phyloP scores from a whole-genome alignment of 2,888 invertebrate genomes.

The Sphaerophoria rueppellii region DNA sequence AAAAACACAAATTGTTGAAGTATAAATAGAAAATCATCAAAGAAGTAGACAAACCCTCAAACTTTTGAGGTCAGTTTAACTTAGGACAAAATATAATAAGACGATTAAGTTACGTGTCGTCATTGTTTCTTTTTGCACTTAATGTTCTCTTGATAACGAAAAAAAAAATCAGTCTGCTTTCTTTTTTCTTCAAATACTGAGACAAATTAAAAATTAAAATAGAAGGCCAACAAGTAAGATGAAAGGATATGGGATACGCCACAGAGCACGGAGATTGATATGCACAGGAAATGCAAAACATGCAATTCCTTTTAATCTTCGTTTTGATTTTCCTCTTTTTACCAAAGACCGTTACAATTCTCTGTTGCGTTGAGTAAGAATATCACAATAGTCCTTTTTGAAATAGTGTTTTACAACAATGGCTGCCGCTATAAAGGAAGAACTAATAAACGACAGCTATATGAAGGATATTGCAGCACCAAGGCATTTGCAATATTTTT shows the following conservation, averaged over 20 bases:
- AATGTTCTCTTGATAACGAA: slow-evolving; percentile 47
- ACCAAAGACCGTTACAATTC: slow-evolving; percentile 56
- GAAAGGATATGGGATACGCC: background rate
- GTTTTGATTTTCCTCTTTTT: background rate
- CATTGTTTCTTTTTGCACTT: slow-evolving; percentile 51
- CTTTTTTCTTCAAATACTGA: slow-evolving; percentile 53
- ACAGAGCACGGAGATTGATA: slow-evolving; percentile 6
- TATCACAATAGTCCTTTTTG: slow-evolving; percentile 46
- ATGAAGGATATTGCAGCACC: slow-evolving; percentile 69
- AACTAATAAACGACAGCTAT: slow-evolving; percentile 73
- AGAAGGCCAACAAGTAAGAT: background rate
- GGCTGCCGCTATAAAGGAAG: slow-evolving; percentile 62
- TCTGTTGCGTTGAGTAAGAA: slow-evolving; percentile 7
- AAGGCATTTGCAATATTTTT: slow-evolving; percentile 64
- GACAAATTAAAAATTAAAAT: slow-evolving; percentile 69
- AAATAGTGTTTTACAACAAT: slow-evolving; percentile 54
- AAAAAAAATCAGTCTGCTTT: slow-evolving; percentile 38
- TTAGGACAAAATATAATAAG: background rate
- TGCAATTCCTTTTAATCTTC: slow-evolving; percentile 68
- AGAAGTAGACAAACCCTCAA: too few relatives aligned
- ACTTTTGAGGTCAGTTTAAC: background rate
- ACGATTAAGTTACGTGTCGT: slow-evolving; percentile 49
- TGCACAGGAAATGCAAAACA: slow-evolving; percentile 69
- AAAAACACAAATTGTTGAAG: too few relatives aligned
- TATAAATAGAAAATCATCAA: too few relatives aligned